Base-by-base conservation (phyloP, 2,888 invertebrate genomes). In the Deilephila elpenor region DNA sequence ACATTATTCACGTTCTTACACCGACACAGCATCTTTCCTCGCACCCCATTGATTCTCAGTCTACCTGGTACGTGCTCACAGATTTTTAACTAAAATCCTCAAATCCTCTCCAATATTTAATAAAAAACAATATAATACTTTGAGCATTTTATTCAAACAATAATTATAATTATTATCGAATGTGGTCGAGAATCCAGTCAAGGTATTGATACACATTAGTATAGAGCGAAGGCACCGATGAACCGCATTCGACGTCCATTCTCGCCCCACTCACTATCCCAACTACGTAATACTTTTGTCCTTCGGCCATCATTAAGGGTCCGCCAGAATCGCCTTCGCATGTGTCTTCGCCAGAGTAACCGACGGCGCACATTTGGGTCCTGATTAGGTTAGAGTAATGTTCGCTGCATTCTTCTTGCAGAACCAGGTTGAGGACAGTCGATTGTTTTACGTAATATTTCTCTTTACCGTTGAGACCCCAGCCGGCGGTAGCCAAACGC, bases 261-360 rank as follows among this genome's bases (percentile, higher is more conserved):
- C 93, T 80, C 77, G 93, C 94, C 0, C 94, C 94, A 80, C 94
- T 94, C 5, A 94, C 94, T 11, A 94, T 84, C 4, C 94, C 94
- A 3, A 90, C 88, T 4, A 92, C 85, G 79, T 87, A 91, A 80
- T 92, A 93, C 75, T 85, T 90, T 29, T 89, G 91, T 73, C 87
- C 85, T 74, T 90, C 90, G 29, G 90, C 59, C 80, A 89, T 89
- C 94, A 94, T 94, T 32, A 94, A 80, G 1, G 94, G 94, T 7
- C 93, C 93, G 25, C 94, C 94, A 3, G 94, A 94, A 78, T 94
- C 94, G 2, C 94, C 94, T 82, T 92, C 92, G 77, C 94, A 94
- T 5, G 94, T 92, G 74, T 94, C 94, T 77, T 93, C 87, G 0
- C 93, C 93, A 0, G 84, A 89, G 53, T 89, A 87, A 0, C 93